A percentile compares a stretch with the other conserved stretches of the same genome.
Conservation (phyloP, 2,797 vertebrate genomes). For the Pristis pectinata region DNA sequence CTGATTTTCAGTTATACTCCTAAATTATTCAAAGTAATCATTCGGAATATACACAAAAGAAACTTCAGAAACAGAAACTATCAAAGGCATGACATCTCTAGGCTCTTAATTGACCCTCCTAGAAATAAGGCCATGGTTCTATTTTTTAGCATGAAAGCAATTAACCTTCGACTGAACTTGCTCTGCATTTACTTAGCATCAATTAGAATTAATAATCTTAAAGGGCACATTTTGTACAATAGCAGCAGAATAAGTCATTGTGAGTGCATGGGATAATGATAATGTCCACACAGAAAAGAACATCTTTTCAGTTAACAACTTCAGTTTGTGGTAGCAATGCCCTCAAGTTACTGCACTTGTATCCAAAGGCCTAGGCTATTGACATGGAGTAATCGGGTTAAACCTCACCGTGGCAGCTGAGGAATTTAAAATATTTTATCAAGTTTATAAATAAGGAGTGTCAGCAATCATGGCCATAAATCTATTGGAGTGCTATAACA, state of each 20-base stretch:
- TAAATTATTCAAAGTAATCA: background rate
- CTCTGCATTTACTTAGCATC: background rate
- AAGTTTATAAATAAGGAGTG: too few species aligned
- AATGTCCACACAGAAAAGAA: background rate
- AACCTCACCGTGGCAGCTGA: too few species aligned
- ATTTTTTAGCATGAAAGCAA: background rate
- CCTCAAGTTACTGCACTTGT: too few species aligned
- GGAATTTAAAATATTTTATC: too few species aligned
- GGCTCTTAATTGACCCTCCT: background rate
- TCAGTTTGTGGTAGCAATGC: too few species aligned
- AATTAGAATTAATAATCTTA: constrained; percentile 21
- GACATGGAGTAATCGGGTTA: too few species aligned
- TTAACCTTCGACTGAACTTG: constrained; percentile 25
- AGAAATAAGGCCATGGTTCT: background rate
- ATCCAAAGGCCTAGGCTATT: too few species aligned
- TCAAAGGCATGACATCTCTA: background rate
- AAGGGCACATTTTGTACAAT: background rate
- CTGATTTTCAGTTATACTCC: background rate
- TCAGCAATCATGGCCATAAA: too few species aligned
- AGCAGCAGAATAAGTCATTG: constrained; percentile 17
- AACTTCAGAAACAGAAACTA: background rate
- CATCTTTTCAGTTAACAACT: background rate
- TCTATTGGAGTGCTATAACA: too few species aligned
- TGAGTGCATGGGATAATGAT: background rate
- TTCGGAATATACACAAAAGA: background rate